Percentiles rank a stretch among this genome's conserved stretches.
phyloP scores from a whole-genome alignment of 2,797 vertebrate genomes.

The Myoxocephalus aenaeus region DNA sequence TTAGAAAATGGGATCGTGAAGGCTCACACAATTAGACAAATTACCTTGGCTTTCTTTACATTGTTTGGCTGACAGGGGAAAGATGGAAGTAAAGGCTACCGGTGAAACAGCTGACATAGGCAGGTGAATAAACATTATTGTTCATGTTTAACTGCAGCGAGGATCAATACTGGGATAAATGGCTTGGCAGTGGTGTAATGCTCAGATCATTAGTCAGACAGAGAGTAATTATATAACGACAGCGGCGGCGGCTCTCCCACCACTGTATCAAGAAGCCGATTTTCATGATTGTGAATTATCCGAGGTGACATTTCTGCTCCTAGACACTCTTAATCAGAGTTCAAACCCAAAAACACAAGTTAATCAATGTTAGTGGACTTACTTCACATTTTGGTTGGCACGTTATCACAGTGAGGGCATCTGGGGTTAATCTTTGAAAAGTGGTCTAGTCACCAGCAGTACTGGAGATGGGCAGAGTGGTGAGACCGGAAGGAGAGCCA shows the following conservation, averaged over 20 bases:
- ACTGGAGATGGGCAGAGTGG: neutral
- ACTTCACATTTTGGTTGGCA: conserved; percentile 26
- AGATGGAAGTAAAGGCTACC: conserved; percentile 60
- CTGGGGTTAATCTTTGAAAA: neutral
- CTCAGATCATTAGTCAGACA: conserved; percentile 69
- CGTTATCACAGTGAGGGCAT: conserved; percentile 15
- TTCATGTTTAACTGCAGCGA: conserved; percentile 61
- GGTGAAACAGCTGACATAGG: conserved; percentile 50
- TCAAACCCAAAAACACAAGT: conserved; percentile 28
- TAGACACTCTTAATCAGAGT: conserved; percentile 44
- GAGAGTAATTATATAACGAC: conserved; percentile 70
- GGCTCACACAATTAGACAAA: conserved; percentile 64
- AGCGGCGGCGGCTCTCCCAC: conserved; percentile 37
- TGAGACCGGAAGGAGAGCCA: neutral
- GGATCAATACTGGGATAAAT: conserved; percentile 76
- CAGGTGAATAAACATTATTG: conserved; percentile 70
- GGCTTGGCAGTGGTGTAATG: conserved; percentile 67
- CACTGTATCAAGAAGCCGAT: conserved; percentile 55
- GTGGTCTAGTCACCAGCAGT: neutral
- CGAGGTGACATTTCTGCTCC: conserved; percentile 40
- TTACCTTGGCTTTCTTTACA: conserved; percentile 41
- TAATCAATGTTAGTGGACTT: conserved; percentile 37
- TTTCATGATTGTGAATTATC: conserved; percentile 58
- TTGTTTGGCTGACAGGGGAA: conserved; percentile 58
- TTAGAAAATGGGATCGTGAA: conserved; percentile 33